Evolutionary conservation across 1,140 invertebrate genomes (phyloP), one percentile per base, ranked within the genome.

Genomic region (Cylas formicarius): DNA sequence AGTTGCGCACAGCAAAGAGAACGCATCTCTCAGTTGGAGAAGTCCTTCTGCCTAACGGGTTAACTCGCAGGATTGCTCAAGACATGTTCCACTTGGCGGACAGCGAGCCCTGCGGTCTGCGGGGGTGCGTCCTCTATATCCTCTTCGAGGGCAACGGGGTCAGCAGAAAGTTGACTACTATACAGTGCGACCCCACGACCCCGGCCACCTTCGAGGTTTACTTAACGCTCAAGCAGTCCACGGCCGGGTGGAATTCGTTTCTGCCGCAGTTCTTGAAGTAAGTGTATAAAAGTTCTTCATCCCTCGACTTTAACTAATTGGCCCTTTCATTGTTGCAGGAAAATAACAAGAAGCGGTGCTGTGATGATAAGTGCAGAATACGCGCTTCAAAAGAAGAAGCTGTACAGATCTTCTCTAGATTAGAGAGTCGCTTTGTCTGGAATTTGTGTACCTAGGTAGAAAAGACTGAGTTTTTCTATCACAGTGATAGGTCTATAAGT

Each of bases 201-300:
- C 81, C 89, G 22, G 81, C 86, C 16, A 92, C 88, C 16, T 90
- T 90, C 59, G 86, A 90, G 67, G 71, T 90, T 44, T 84, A 83
- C 63, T 69, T 90, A 20, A 89, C 86, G 11, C 71, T 92, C 19
- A 86, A 84, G 65, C 85, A 89, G 62, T 82, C 84, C 57, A 73
- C 77, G 22, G 81, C 79, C 44, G 78, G 82, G 50, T 92, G 87
- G 87, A 82, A 84, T 48, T 82, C 80, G 49, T 68, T 86, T 52
- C 71, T 89, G 65, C 86, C 84, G 58, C 82, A 86, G 64, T 87
- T 89, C 67, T 73, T 87, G 68, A 87, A 86, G 84, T 87, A 67
- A 81, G 82, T 79, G 13, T 33, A 14, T 16, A 27, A 16, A 11
- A 2, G 18, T 29, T 1, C 33, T 42, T 40, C 24, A 11, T 46